Conservation (phyloP, 1,140 invertebrate genomes). For the Daktulosphaira vitifoliae region DNA sequence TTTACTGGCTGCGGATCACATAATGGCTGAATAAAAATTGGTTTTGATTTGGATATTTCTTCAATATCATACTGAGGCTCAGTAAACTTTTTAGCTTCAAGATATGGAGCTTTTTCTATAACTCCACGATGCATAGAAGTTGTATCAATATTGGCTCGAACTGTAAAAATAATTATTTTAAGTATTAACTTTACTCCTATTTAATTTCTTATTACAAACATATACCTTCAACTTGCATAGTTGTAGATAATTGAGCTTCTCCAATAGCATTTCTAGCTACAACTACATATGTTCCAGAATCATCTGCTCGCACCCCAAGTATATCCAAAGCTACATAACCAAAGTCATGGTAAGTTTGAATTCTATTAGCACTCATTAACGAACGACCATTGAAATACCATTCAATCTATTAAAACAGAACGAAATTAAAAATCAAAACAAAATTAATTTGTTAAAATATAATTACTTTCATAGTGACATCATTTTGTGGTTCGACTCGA, state of each 20-base stretch:
- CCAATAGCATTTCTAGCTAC: slow-evolving; percentile 80
- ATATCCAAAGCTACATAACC: slow-evolving; percentile 92
- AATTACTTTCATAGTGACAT: slow-evolving; percentile 63
- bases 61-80: slow-evolving; percentile 83
- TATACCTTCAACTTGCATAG: slow-evolving; percentile 81
- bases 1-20: slow-evolving; percentile 70
- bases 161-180: slow-evolving; percentile 44
- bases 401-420: slow-evolving; percentile 59
- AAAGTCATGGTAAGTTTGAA: slow-evolving; percentile 89
- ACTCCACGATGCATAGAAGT: slow-evolving; percentile 74
- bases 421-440: not conserved
- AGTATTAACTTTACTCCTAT: not conserved
- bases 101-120: slow-evolving; percentile 74
- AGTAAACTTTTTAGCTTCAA: slow-evolving; percentile 76
- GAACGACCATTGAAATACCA: slow-evolving; percentile 86
- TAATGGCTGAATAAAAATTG: slow-evolving; percentile 77
- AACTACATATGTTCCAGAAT: slow-evolving; percentile 78
- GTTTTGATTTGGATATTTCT: slow-evolving; percentile 87
- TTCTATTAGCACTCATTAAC: slow-evolving; percentile 72
- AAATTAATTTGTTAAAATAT: not conserved
- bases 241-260: slow-evolving; percentile 68
- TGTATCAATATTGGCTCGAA: slow-evolving; percentile 75
- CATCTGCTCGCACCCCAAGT: slow-evolving; percentile 72
- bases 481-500: slow-evolving; percentile 84
- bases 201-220: slow-evolving; percentile 40